A percentile compares a stretch with the other conserved stretches of the same genome.
Conservation (phyloP, 2,797 vertebrate species). For the Darevskia mixta region DNA sequence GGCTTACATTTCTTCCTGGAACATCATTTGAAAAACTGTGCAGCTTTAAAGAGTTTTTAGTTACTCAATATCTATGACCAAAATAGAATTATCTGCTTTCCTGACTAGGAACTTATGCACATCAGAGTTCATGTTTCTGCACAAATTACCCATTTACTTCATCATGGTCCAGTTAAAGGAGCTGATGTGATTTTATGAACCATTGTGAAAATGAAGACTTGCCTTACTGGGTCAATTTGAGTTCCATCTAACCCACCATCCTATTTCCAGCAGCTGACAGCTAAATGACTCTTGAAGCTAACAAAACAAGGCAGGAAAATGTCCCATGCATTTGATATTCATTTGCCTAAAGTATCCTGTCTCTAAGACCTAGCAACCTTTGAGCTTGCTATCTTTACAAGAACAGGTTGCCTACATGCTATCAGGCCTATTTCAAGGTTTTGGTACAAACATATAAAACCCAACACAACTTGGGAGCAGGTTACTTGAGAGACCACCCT, state of each 20-base stretch:
- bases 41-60: neutral
- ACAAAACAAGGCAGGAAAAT: neutral
- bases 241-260: neutral
- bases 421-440: too few species aligned
- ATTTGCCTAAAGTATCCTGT: neutral
- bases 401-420: too few species aligned
- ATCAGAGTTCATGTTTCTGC: neutral
- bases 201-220: neutral
- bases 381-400: too few species aligned
- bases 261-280: neutral
- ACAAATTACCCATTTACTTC: neutral
- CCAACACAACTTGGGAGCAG: too few species aligned
- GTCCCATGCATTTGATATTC: neutral
- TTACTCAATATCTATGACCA: neutral
- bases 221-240: neutral
- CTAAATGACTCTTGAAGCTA: neutral
- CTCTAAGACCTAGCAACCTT: neutral
- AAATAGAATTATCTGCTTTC: neutral
- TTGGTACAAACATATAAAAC: too few species aligned
- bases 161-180: neutral
- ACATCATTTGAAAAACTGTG: neutral
- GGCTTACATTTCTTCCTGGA: neutral
- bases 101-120: too few species aligned
- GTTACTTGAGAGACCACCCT: too few species aligned
- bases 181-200: neutral